These are phyloP conservation scores for Lacanobia oleracea DNA, from an alignment of 2,888 invertebrate genomes.

Conservation along the genomic window DNA sequence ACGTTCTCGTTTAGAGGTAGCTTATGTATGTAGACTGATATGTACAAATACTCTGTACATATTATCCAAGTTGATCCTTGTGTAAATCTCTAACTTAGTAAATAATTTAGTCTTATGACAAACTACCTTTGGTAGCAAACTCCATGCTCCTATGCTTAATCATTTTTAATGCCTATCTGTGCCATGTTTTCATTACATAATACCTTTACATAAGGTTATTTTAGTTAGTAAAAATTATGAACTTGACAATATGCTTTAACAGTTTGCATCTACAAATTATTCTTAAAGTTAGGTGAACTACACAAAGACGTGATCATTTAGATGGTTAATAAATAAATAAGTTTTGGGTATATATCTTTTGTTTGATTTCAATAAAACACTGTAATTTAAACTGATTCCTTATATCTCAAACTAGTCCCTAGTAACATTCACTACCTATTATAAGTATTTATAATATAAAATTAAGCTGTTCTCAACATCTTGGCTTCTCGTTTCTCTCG, in stretches of 20 bases:
- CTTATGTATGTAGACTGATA: conserved; percentile 62
- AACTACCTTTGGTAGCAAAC: conserved; percentile 48
- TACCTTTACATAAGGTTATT: conserved; percentile 17
- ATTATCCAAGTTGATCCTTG: conserved; percentile 55
- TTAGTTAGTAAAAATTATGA: conserved; percentile 21
- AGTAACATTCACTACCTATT: conserved; percentile 60
- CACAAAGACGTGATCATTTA: conserved; percentile 45
- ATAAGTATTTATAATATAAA: conserved; percentile 47
- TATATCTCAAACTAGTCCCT: conserved; percentile 53
- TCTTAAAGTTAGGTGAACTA: conserved; percentile 28
- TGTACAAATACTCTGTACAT: conserved; percentile 58
- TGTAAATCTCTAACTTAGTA: conserved; percentile 52
- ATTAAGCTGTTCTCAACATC: conserved; percentile 94
- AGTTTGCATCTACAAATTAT: conserved; percentile 34
- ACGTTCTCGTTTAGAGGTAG: conserved; percentile 57
- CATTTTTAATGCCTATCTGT: conserved; percentile 40
- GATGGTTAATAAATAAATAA: conserved; percentile 50
- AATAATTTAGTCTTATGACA: conserved; percentile 46
- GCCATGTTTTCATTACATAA: conserved; percentile 52
- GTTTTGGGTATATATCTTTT: conserved; percentile 38
- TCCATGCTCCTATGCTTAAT: conserved; percentile 44
- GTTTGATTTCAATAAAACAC: conserved; percentile 60
- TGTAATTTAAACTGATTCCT: conserved; percentile 31
- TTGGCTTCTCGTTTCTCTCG: conserved; percentile 97
- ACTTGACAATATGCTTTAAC: conserved; percentile 43